Evolutionary conservation across 2,797 vertebrate species (phyloP).

Genomic region (Rallus crepitans): DNA sequence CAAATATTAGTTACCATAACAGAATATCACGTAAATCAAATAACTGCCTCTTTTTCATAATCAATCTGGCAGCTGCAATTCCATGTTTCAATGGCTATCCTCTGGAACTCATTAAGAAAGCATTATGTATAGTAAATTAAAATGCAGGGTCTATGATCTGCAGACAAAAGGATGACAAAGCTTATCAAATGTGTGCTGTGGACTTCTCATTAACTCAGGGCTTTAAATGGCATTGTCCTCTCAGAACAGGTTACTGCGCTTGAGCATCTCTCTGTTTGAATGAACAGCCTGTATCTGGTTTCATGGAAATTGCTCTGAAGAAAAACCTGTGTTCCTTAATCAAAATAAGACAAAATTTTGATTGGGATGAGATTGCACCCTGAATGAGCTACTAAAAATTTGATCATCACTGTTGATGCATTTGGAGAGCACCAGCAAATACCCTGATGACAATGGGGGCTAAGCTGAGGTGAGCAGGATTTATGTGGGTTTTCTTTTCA

Average conservation of each 20-base stretch:
- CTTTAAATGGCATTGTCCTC: slow-evolving; percentile 75
- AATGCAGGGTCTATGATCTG: slow-evolving; percentile 80
- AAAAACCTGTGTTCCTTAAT: slow-evolving; percentile 16
- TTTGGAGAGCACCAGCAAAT: background rate
- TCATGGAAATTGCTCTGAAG: slow-evolving; percentile 13
- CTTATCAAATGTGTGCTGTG: slow-evolving; percentile 77
- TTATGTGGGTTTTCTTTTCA: background rate
- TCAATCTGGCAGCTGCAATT: slow-evolving; percentile 72
- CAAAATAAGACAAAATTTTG: slow-evolving; percentile 20
- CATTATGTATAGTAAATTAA: slow-evolving; percentile 84
- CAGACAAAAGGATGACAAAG: slow-evolving; percentile 84
- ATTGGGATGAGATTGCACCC: background rate
- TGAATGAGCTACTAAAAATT: background rate
- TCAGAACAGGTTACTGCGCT: slow-evolving; percentile 46
- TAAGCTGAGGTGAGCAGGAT: background rate
- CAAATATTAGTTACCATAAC: slow-evolving; percentile 81
- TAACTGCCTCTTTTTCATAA: slow-evolving; percentile 71
- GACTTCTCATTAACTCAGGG: slow-evolving; percentile 79
- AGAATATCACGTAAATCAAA: slow-evolving; percentile 80
- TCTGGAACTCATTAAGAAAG: slow-evolving; percentile 83
- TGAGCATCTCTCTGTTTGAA: slow-evolving; percentile 35
- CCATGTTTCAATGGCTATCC: slow-evolving; percentile 79
- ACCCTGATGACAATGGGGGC: background rate
- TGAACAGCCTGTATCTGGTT: slow-evolving; percentile 30
- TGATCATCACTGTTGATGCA: background rate